Evolutionary conservation across 2,797 vertebrate species (phyloP), one percentile per base, ranked within the genome.

Genomic region (Tapera naevia): DNA sequence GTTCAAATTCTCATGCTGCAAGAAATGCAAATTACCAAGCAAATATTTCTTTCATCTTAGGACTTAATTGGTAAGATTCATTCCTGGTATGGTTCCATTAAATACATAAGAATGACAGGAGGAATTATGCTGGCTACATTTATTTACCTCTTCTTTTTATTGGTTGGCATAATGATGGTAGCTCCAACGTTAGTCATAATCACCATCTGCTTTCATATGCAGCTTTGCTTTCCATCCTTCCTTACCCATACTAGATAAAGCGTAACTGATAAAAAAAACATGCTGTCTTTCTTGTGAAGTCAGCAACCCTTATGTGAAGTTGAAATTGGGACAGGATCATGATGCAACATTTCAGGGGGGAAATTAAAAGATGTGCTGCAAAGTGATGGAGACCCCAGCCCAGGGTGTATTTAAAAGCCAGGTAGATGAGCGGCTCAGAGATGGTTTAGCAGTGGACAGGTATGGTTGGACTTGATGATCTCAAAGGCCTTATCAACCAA

Each of bases 11-110:
- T 82, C 60, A 92, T 1, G 2, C 79, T 3, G 56, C 61, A 3
- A 3, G 1, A 86, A 91, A 81, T 2, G 9, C 23, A 61, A 85
- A 91, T 94, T 73, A 56, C 93, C 83, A 53, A 85, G 19, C 21
- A 5, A 51, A 37, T 37, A 61, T 84, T 93, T 91, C 93, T 94
- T 94, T 96, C 94, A 96, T 96, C 94, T 93, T 37, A 8, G 33
- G 46, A 2, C 39, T 88, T 94, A 91, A 88, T 80, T 89, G 80
- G 64, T 75, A 13, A 56, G 58, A 53, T 69, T 84, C 39, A 27
- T 37, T 53, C 80, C 35, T 53, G 65, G 61, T 83, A 88, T 83
- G 0, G 6, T 62, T 92, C 84, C 89, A 45, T 66, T 64, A 66
- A 82, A 67, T 13, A 2, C 67, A 33, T 18, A n/a, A 64, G 84